phyloP scores from a whole-genome alignment of 2,113 vertebrate species.

The Atrichornis clamosus region DNA sequence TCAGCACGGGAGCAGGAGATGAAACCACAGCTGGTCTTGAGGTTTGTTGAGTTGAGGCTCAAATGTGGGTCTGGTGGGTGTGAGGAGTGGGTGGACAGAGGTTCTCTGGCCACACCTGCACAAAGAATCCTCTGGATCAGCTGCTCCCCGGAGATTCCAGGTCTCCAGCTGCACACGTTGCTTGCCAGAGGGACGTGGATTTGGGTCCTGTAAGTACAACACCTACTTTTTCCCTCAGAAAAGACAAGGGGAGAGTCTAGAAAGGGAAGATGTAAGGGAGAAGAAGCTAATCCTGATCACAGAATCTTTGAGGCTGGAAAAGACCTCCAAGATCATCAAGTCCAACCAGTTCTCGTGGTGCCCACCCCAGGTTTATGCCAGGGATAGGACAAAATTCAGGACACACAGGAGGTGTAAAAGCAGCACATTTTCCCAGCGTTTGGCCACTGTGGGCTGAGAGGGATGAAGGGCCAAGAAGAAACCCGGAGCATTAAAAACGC shows the following conservation, averaged over 20 bases:
- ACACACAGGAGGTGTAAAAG: too few species aligned
- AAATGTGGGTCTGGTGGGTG: not conserved
- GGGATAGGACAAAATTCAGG: not conserved
- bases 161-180: not conserved
- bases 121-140: not conserved
- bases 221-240: not conserved
- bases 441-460: not conserved
- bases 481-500: not conserved
- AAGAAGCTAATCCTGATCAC: not conserved
- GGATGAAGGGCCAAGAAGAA: not conserved
- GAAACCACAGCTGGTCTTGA: accelerated
- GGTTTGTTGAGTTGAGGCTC: not conserved
- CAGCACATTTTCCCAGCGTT: not conserved
- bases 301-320: not conserved
- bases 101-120: not conserved
- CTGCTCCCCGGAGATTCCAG: not conserved
- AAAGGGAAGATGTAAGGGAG: not conserved
- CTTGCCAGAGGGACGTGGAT: not conserved
- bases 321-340: not conserved
- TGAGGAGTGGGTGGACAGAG: not conserved
- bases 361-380: not conserved
- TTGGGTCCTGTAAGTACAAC: not conserved
- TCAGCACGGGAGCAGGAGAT: not conserved
- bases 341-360: not conserved
- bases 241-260: not conserved